Percentiles rank a stretch among this genome's conserved stretches.
phyloP scores from a whole-genome alignment of 2,113 vertebrate species.

The Haemorhous mexicanus region DNA sequence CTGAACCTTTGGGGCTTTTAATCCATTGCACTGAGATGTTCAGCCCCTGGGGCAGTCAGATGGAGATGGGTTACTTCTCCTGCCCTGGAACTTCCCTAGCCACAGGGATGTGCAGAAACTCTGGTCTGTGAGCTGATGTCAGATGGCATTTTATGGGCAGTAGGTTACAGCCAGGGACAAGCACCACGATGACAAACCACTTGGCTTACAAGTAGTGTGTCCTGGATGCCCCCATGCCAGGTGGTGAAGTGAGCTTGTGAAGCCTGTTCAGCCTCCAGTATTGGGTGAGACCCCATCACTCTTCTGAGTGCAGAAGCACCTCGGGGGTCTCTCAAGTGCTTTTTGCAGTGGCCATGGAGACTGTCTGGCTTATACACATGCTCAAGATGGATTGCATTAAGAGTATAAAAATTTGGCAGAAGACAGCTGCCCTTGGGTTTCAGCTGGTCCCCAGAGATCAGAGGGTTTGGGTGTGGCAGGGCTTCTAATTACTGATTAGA shows the following conservation, averaged over 20 bases:
- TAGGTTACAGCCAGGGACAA: neutral
- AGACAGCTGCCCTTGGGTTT: neutral
- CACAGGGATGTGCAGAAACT: neutral
- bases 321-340: too few relatives aligned
- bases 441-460: neutral
- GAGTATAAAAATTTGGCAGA: neutral
- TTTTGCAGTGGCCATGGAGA: neutral
- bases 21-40: neutral
- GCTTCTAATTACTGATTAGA: neutral
- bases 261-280: neutral
- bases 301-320: neutral
- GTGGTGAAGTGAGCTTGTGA: neutral
- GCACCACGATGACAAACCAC: neutral
- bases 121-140: neutral
- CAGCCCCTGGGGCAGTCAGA: neutral
- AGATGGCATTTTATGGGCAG: neutral
- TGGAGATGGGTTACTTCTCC: fast-evolving
- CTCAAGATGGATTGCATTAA: neutral
- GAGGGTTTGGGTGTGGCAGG: neutral
- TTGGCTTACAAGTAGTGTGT: neutral
- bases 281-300: neutral
- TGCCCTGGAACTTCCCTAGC: neutral
- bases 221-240: fast-evolving
- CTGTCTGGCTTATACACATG: neutral
- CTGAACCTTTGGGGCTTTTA: fast-evolving